Evolutionary conservation across 1,140 invertebrate genomes (phyloP).

Genomic region (Agrilus planipennis): DNA sequence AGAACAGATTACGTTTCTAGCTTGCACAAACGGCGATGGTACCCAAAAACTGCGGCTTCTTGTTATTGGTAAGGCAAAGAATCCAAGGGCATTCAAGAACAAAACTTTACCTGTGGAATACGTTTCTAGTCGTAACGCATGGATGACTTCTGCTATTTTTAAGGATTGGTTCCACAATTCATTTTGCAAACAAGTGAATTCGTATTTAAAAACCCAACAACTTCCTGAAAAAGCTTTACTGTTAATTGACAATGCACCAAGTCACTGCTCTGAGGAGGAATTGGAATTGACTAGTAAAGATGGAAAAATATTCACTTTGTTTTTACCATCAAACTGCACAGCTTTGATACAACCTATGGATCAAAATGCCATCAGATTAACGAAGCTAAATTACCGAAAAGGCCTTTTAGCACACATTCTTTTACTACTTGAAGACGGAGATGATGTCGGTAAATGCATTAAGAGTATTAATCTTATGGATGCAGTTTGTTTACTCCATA

Average conservation of each 20-base stretch:
- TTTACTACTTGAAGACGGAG: too few species aligned
- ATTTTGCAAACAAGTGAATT: conserved; percentile 12
- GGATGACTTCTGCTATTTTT: conserved; percentile 3
- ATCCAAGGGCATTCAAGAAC: conserved; percentile 4
- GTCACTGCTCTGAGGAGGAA: conserved; percentile 9
- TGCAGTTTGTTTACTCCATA: too few species aligned
- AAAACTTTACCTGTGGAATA: conserved; percentile 4
- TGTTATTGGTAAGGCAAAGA: not conserved
- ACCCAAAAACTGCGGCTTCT: conserved; percentile 1
- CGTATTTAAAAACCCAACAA: conserved; percentile 9
- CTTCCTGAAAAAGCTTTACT: conserved; percentile 13
- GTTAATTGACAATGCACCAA: conserved; percentile 14
- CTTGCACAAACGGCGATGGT: conserved; percentile 1
- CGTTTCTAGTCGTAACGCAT: conserved; percentile 1
- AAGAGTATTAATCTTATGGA: too few species aligned
- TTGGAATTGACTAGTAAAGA: conserved; percentile 10
- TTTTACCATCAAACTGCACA: conserved; percentile 11
- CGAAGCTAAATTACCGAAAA: conserved; percentile 7
- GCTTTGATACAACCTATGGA: conserved; percentile 10
- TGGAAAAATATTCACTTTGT: conserved; percentile 11
- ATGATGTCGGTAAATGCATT: too few species aligned
- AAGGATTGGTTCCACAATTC: conserved; percentile 11
- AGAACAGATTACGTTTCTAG: conserved; percentile 6
- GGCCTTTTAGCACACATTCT: conserved; percentile 11
- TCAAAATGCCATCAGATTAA: conserved; percentile 9